These are phyloP conservation scores for Palaemon carinicauda DNA, from an alignment of 1,140 invertebrate genomes.

Conservation along the genomic window DNA sequence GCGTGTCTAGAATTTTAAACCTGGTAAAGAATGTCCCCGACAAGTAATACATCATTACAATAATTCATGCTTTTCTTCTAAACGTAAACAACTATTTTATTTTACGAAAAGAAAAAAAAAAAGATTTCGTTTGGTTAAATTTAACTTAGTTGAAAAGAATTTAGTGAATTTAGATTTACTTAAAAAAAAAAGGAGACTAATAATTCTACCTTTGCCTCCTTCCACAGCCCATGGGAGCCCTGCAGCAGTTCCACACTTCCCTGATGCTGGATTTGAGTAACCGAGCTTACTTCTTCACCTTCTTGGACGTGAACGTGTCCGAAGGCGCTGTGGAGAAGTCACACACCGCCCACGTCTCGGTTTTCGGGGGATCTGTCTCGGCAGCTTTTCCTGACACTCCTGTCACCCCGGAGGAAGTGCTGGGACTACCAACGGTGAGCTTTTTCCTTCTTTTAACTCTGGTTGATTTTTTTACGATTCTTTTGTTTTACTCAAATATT, in stretches of 20 bases:
- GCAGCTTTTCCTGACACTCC: slow-evolving; percentile 85
- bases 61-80: no score
- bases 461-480: slow-evolving; percentile 5
- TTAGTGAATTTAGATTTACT: no score
- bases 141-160: no score
- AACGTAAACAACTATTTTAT: no score
- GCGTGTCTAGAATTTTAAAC: no score
- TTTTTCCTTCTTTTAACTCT: no score
- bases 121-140: no score
- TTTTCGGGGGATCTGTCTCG: slow-evolving; percentile 94
- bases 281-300: slow-evolving; percentile 89
- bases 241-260: slow-evolving; percentile 90
- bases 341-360: slow-evolving; percentile 82
- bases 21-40: no score
- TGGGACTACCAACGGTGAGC: slow-evolving; percentile 81
- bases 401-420: slow-evolving; percentile 82
- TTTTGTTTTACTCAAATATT: background rate
- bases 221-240: slow-evolving; percentile 85
- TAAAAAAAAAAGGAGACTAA: background rate
- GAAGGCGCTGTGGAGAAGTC: slow-evolving; percentile 93
- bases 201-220: slow-evolving; percentile 53
- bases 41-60: no score
- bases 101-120: no score
- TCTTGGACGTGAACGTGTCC: slow-evolving; percentile 93
- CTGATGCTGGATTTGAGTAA: slow-evolving; percentile 90